phyloP scores from a whole-genome alignment of 2,888 invertebrate genomes.

The Eulithis testata region DNA sequence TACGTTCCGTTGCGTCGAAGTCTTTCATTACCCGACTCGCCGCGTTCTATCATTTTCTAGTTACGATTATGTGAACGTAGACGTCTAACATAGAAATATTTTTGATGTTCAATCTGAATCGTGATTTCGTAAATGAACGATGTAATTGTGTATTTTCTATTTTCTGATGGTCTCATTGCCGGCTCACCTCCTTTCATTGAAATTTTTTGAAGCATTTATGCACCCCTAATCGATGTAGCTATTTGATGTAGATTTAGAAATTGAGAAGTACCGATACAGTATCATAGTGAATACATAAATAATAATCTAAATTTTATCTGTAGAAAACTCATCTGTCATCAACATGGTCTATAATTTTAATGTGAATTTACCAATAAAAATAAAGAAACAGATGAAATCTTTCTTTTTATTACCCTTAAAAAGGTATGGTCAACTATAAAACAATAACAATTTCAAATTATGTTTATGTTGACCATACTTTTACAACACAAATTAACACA shows the following conservation, averaged over 20 bases:
- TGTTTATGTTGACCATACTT: not conserved
- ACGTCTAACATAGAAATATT: conserved; percentile 78
- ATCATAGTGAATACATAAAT: conserved; percentile 72
- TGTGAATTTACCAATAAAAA: conserved; percentile 84
- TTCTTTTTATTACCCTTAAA: conserved; percentile 42
- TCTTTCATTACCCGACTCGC: conserved; percentile 53
- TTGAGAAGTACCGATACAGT: conserved; percentile 80
- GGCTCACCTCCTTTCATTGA: conserved; percentile 67
- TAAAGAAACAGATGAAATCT: conserved; percentile 64
- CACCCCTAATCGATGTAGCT: conserved; percentile 77
- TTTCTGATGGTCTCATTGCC: conserved; percentile 69
- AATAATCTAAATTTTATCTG: conserved; percentile 76
- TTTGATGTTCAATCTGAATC: conserved; percentile 82
- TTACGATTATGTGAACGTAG: conserved; percentile 75
- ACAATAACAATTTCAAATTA: not conserved
- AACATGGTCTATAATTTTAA: conserved; percentile 83
- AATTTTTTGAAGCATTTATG: conserved; percentile 81
- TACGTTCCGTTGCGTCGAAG: conserved; percentile 57
- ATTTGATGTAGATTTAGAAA: conserved; percentile 78
- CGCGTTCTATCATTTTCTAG: conserved; percentile 65
- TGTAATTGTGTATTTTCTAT: conserved; percentile 75
- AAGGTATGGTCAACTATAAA: not conserved
- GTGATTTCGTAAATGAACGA: conserved; percentile 72
- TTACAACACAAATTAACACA: not conserved
- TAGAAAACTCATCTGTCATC: conserved; percentile 80